phyloP scores from a whole-genome alignment of 2,888 invertebrate species.

The Odontocerum albicorne region DNA sequence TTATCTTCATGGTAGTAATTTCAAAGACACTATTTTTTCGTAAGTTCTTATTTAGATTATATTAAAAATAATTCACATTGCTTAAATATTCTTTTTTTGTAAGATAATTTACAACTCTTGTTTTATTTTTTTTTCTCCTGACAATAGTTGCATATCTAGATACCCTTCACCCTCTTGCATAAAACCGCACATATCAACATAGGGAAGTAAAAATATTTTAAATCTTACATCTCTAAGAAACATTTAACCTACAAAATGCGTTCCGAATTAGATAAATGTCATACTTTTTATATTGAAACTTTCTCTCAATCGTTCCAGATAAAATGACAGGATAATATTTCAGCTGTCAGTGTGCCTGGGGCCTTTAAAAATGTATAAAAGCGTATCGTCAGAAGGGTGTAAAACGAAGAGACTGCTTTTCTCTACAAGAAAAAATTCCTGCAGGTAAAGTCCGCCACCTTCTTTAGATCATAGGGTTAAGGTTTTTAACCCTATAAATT shows the following conservation, averaged over 20 bases:
- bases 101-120: no score
- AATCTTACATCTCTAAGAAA: no score
- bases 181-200: background rate
- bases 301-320: no score
- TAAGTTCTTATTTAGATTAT: no score
- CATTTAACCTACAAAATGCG: background rate
- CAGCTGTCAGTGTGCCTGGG: constrained; percentile 26
- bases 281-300: background rate
- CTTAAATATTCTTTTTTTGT: no score
- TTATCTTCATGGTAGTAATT: no score
- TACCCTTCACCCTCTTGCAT: constrained; percentile 1
- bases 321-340: constrained; percentile 34
- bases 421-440: constrained; percentile 1
- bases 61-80: no score
- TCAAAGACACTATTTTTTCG: no score
- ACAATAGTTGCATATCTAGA: no score
- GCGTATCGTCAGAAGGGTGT: constrained; percentile 18
- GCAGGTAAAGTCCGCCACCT: constrained; percentile 1
- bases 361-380: constrained; percentile 36
- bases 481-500: constrained; percentile 15
- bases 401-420: constrained; percentile 12
- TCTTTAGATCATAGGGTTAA: constrained; percentile 1
- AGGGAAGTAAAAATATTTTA: background rate
- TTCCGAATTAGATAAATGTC: background rate
- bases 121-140: no score